Base-by-base conservation (phyloP, 2,888 invertebrate species). In the Ichneumoninae sp. region DNA sequence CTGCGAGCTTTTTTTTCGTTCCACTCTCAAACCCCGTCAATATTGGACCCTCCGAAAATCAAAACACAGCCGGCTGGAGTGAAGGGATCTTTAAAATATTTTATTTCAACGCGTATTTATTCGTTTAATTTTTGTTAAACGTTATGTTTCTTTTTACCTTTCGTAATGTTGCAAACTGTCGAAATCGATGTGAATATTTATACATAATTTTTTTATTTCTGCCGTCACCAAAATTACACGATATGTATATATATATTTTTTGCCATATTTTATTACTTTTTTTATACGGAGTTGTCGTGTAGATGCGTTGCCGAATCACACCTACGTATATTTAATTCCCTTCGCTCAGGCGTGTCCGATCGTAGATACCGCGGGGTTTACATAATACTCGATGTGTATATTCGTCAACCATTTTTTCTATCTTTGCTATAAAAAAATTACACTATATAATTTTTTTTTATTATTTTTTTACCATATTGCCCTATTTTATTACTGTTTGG, bases 351-450 rank as follows among this genome's bases (percentile, higher is more conserved):
- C 88, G 86, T 88, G 86, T 89, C 89, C 83, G 87, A 89, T 89
- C 84, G 85, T 83, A 87, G 90, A 89, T 91, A 89, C 89, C 88
- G 87, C 89, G 88, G 87, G 80, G 82, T 86, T 65, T 60, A 86
- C 82, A 85, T 86, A 88, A 89, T 82, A 84, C 57, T 8, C 36
- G 0, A 36, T 36, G 7, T 36, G 36, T 8, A 36, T 36, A 36
- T 36, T 36, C 36, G 36, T 8, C 8, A 36, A 8, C 1, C 36
- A 36, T 8, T 36, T 33, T 33, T 33, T 33, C 5, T 8, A 8
- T 36, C 4, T 36, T 8, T 36, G 36, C 7, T 4, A 36, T 36
- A 26, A 8, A 40, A 10, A 40, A 40, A 40, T 10, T 40, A 40
- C 8, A 40, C 40, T 40, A 40, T 40, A 40, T 4, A 8, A 40